These are phyloP conservation scores for Linurgus olivaceus DNA, from an alignment of 2,797 vertebrate species.

Conservation along the genomic window DNA sequence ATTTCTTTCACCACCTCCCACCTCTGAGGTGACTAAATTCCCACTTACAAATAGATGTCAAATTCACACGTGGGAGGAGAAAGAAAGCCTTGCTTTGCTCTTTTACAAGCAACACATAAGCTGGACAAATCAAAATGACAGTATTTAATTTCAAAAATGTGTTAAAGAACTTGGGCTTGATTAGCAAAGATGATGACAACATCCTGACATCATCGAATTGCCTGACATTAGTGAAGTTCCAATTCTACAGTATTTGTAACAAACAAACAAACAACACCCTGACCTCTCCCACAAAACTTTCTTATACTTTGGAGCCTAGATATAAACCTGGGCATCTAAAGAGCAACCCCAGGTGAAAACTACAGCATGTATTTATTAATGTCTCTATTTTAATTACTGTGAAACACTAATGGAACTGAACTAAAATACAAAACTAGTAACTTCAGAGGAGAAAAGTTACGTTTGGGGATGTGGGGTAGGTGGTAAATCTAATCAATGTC, in stretches of 20 bases:
- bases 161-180: neutral
- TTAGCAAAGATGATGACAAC: neutral
- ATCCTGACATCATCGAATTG: neutral
- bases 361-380: neutral
- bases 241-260: neutral
- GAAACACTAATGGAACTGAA: neutral
- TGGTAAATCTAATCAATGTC: neutral
- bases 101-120: neutral
- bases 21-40: neutral
- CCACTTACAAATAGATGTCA: neutral
- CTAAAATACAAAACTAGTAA: neutral
- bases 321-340: neutral
- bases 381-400: neutral
- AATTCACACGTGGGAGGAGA: neutral
- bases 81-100: neutral
- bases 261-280: neutral
- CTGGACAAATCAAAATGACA: neutral
- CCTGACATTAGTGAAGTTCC: neutral
- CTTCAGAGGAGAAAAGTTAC: neutral
- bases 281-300: fast-evolving
- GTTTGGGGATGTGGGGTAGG: neutral
- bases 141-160: neutral
- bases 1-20: neutral
- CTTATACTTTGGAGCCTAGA: neutral
- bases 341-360: neutral